Base-by-base conservation (phyloP, 2,797 vertebrate species). In the Enteromius argenteus region DNA sequence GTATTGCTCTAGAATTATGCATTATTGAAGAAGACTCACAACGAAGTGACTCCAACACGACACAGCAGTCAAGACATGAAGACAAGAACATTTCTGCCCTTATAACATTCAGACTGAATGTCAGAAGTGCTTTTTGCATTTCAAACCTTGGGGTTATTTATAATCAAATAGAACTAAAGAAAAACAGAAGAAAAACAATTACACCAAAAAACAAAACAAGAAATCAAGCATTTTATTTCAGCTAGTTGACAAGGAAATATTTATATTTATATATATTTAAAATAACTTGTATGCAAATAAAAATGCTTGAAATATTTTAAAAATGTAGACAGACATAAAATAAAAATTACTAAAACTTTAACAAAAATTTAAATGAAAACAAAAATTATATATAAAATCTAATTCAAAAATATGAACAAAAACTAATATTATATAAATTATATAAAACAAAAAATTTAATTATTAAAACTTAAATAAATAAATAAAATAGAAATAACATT, bases 1-100 rank as follows among this genome's bases (percentile, higher is more conserved):
- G 81, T 88, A 87, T 88, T 87, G 86, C 86, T 87, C 51, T 75
- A 87, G 86, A 88, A 87, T 76, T 58, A 23, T 76, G 74, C 74
- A 58, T 58, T 39, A 58, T 58, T 17, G 35, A 58, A 76, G 51
- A 39, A 23, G 35, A 76, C 13, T 84, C 72, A 30, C 13, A 1
- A n/a, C 49, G 49, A 21, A 46, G 27, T 14, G 4, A 13, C 21
- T 53, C 46, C 42, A 13, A 30, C n/a, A 42, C 7, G 23, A 64
- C 19, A 67, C 42, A 23, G 60, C 60, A 51, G 30, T n/a, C 46
- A 35, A 53, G 35, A 49, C 44, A 49, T 32, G 0, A 62, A 32
- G 17, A 81, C 5, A 44, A 46, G 69, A 3, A n/a, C 73, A 75
- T n/a, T 21, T 35, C 46, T n/a, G 30, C 32, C 21, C 32, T n/a